Conservation (phyloP, 2,888 invertebrate species). For the Sialis fuliginosa region DNA sequence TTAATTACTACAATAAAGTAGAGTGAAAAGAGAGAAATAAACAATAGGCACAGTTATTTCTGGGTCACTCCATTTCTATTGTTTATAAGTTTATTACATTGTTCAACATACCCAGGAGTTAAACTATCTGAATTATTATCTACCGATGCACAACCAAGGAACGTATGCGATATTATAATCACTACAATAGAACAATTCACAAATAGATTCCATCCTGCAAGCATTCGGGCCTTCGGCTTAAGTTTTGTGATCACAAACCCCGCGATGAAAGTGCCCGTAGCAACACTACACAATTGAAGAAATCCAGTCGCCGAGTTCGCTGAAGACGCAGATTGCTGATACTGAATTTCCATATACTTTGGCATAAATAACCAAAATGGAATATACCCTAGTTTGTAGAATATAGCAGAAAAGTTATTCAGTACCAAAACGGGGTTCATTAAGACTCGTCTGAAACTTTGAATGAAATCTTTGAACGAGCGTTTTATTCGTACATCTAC, state of each 20-base stretch:
- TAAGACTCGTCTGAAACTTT: slow-evolving; percentile 36
- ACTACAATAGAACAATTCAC: slow-evolving; percentile 34
- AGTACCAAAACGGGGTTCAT: slow-evolving; percentile 45
- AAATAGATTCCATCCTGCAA: slow-evolving; percentile 42
- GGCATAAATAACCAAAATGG: slow-evolving; percentile 54
- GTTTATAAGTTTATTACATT: no score
- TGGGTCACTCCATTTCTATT: no score
- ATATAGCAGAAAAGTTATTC: slow-evolving; percentile 45
- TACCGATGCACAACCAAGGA: slow-evolving; percentile 30
- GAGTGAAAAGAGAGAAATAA: no score
- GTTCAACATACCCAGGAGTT: no score
- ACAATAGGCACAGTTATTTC: no score
- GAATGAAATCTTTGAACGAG: slow-evolving; percentile 30
- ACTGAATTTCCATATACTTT: slow-evolving; percentile 60
- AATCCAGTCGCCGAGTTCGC: slow-evolving; percentile 52
- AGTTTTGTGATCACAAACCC: slow-evolving; percentile 40
- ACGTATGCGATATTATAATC: slow-evolving; percentile 33
- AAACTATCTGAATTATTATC: not conserved
- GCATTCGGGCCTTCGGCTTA: slow-evolving; percentile 34
- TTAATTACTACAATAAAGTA: no score
- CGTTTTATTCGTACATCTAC: slow-evolving; percentile 15
- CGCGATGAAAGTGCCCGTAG: slow-evolving; percentile 36
- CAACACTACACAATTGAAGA: slow-evolving; percentile 36
- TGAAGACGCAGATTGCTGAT: slow-evolving; percentile 40
- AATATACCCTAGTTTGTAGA: slow-evolving; percentile 41